Evolutionary conservation across 2,797 vertebrate species (phyloP).

Genomic region (Pseudochirops cupreus): DNA sequence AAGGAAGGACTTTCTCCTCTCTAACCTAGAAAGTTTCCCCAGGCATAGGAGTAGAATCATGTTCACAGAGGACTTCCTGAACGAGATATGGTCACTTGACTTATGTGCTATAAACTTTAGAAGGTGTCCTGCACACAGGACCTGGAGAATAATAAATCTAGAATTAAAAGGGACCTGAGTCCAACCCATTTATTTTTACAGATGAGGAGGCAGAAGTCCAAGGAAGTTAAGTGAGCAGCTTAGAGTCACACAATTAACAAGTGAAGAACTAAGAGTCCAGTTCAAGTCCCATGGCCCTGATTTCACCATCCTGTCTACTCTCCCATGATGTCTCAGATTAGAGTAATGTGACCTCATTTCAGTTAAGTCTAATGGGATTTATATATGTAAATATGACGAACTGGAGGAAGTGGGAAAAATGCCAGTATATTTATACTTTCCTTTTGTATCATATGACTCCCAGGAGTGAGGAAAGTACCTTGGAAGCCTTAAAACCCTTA

Average conservation of each 20-base stretch:
- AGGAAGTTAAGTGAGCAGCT: neutral
- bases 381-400: slow-evolving; percentile 32
- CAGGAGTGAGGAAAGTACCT: neutral
- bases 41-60: neutral
- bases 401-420: neutral
- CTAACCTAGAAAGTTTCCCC: neutral
- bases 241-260: neutral
- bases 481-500: neutral
- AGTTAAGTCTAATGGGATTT: neutral
- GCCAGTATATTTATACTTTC: slow-evolving; percentile 8
- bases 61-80: neutral
- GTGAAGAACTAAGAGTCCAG: neutral
- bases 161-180: neutral
- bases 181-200: neutral
- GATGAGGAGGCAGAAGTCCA: neutral
- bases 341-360: neutral
- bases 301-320: neutral
- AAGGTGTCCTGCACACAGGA: neutral
- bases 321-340: neutral
- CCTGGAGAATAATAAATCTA: neutral
- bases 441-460: slow-evolving; percentile 14
- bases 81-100: neutral
- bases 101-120: neutral
- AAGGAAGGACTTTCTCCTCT: neutral
- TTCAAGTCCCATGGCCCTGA: neutral